Evolutionary conservation across 2,888 invertebrate species (phyloP).

Genomic region (Patella caerulea): DNA sequence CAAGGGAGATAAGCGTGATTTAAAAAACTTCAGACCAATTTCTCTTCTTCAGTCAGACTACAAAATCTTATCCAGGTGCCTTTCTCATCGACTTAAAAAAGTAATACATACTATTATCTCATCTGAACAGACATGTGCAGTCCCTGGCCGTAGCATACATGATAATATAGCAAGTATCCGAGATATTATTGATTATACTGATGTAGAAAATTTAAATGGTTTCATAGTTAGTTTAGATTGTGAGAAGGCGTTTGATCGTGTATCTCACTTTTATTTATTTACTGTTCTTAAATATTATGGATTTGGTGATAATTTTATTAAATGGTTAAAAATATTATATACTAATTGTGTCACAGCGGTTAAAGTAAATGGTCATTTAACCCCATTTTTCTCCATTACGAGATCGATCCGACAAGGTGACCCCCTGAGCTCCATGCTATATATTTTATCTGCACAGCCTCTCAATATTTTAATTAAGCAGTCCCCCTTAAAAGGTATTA

Average conservation of each 20-base stretch:
- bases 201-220: constrained; percentile 35
- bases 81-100: constrained; percentile 33
- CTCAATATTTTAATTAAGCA: not conserved
- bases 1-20: constrained; percentile 20
- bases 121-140: constrained; percentile 43
- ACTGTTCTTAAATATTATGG: constrained; percentile 9
- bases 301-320: constrained; percentile 16
- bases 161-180: constrained; percentile 42
- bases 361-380: constrained; percentile 38
- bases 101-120: constrained; percentile 36
- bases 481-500: not conserved
- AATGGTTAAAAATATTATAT: constrained; percentile 18
- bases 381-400: constrained; percentile 15
- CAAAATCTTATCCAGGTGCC: constrained; percentile 42
- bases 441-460: constrained; percentile 1
- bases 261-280: constrained; percentile 40
- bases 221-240: constrained; percentile 43
- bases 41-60: constrained; percentile 42
- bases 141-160: constrained; percentile 40
- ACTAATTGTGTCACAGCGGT: constrained; percentile 32
- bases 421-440: constrained; percentile 6
- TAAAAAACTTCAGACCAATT: constrained; percentile 45
- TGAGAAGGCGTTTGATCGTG: constrained; percentile 47
- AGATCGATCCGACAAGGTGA: constrained; percentile 9
- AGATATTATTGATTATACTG: constrained; percentile 38